Evolutionary conservation across 2,113 vertebrate genomes (phyloP), one percentile per base, ranked within the genome.

Genomic region (Channa maculata): DNA sequence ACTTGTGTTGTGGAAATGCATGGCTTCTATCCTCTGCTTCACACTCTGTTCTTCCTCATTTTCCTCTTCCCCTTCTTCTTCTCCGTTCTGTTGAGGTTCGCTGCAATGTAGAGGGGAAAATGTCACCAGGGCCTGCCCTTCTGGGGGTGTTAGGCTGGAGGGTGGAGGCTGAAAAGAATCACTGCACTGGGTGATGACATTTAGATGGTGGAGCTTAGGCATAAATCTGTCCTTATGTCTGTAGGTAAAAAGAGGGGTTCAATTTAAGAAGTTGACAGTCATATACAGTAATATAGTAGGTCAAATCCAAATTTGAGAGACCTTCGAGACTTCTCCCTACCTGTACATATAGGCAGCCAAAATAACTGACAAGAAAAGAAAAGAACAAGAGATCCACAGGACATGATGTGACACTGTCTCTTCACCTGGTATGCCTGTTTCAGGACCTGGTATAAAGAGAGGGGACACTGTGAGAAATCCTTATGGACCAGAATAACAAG

Each of bases 1-100:
- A 69, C 86, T 92, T 37, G 77, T 85, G 74, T 94, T 94, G 82
- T 88, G 88, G 38, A 94, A 91, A 57, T 92, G 85, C 58, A 88
- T 70, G 8, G 69, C 49, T 7, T 91, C 87, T 6, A 3, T 59
- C 5, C 8, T 52, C 10, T 73, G 69, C 4, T 13, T 64, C 12
- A 12, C n/a, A 33, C 5, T 39, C 15, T 36, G 41, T 65, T 81
- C 79, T 41, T 65, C 72, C 54, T 77, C 74, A 48, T 75, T 77
- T 72, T 71, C 80, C 8, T 60, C 69, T 8, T 15, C 61, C 5
- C 33, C 33, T 65, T 71, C 52, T 43, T 80, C 61, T 13, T 59
- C 62, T 65, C 90, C 57, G 6, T 50, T 81, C 12, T 12, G 38
- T 5, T 44, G 24, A 4, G 4, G 8, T 7, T 86, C 57, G 39